Evolutionary conservation across 2,113 vertebrate species (phyloP), one percentile per base, ranked within the genome.

Genomic region (Phylloscopus trochiloides): DNA sequence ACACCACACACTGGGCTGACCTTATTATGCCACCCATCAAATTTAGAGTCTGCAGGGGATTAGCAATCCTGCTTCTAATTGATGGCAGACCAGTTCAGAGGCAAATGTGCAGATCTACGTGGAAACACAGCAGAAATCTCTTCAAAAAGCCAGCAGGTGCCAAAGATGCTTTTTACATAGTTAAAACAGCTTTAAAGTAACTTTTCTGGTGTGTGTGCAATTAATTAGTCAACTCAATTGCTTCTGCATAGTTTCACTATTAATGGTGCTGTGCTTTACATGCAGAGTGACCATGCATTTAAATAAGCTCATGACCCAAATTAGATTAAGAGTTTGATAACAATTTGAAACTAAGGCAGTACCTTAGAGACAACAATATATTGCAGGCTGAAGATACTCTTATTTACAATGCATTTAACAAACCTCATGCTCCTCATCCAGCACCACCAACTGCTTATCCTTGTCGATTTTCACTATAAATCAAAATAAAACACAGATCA

Each of bases 391-490:
- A 96, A 96, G 94, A 96, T 94, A 97, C 54, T 96, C 92, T 97
- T 96, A 97, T 96, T 96, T 97, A 95, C 87, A 97, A 88, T 78
- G 92, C 89, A 97, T 96, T 94, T 96, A 96, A 98, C 98, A 97
- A 96, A 98, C 99, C 99, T 99, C 99, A 72, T 99, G 98, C 83
- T 99, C 99, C 92, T 99, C 99, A 61, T 99, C 99, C 90, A 99
- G 98, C 63, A 99, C 98, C 79, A 99, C 99, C 92, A 99, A 98
- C 97, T 99, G 98, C 96, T 98, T 98, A 75, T 99, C 99, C 97
- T 99, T 99, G 97, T 99, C 99, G 84, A 99, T 99, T 97, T 99
- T 99, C 99, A 99, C 99, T 99, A 95, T 22, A 98, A 97, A 75
- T 77, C 91, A 96, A 98, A 98, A 97, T 5, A 96, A n/a, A 96